Conservation (phyloP, 2,113 vertebrate genomes). For the Electrona antarctica region DNA sequence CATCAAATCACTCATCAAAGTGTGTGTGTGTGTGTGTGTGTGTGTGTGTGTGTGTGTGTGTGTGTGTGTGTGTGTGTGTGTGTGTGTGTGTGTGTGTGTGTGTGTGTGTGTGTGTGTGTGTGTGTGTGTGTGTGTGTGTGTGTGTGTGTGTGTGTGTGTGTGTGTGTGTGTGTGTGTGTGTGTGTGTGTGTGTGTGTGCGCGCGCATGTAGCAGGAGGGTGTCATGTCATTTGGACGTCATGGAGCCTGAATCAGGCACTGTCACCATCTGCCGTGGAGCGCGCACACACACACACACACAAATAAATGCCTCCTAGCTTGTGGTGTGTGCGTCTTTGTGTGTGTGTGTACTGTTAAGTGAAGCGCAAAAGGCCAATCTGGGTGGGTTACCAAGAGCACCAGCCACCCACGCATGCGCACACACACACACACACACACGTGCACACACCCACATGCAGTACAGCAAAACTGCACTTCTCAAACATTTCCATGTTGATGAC, state of each 20-base stretch:
- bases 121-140: background rate
- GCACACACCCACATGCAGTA: background rate
- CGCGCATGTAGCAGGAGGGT: background rate
- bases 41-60: conserved; percentile 21
- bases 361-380: conserved; percentile 64
- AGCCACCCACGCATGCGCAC: conserved; percentile 8
- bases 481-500: background rate
- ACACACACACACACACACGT: conserved; percentile 16
- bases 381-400: conserved; percentile 52
- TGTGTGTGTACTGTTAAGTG: conserved; percentile 39
- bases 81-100: background rate
- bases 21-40: conserved; percentile 34
- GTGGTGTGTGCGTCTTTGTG: conserved; percentile 3
- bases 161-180: background rate
- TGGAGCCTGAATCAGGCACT: no score
- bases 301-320: no score
- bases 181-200: background rate
- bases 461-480: background rate
- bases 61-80: background rate
- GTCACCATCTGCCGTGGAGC: no score
- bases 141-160: background rate
- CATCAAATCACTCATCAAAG: conserved; percentile 30
- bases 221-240: background rate
- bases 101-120: background rate
- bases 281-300: no score